Evolutionary conservation across 2,113 vertebrate species (phyloP).

Genomic region (Gobiocypris rarus): DNA sequence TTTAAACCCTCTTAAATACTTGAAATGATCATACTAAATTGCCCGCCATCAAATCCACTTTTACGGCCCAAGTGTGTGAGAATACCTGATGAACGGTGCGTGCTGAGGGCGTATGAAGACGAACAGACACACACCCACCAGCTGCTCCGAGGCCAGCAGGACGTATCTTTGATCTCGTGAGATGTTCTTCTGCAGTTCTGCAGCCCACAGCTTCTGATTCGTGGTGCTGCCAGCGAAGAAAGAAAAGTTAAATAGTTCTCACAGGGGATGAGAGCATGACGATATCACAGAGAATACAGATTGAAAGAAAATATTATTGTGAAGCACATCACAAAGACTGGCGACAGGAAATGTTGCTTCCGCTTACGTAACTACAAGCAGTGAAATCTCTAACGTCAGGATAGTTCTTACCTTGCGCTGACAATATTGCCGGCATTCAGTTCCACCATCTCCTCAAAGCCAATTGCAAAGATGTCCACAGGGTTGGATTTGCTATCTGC

Average conservation of each 20-base stretch:
- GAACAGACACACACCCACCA: constrained; percentile 97
- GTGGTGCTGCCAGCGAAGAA: constrained; percentile 84
- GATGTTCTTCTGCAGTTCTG: constrained; percentile 94
- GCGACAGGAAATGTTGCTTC: neutral
- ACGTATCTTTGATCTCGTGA: constrained; percentile 96
- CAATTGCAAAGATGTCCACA: constrained; percentile 95
- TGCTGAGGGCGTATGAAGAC: constrained; percentile 97
- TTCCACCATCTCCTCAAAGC: constrained; percentile 99
- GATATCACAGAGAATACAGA: neutral
- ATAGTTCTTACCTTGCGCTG: constrained; percentile 86
- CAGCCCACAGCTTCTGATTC: constrained; percentile 98
- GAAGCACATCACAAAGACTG: neutral
- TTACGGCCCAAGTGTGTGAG: neutral
- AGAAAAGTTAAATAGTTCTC: neutral
- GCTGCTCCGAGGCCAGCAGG: constrained; percentile 94
- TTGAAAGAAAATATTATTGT: neutral
- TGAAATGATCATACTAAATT: neutral
- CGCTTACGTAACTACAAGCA: neutral
- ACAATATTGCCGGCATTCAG: constrained; percentile 98
- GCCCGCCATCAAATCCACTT: neutral
- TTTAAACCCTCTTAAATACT: neutral
- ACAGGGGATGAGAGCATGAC: neutral
- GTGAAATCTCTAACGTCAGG: neutral
- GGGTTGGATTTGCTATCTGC: constrained; percentile 88
- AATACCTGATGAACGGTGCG: constrained; percentile 94